Conservation (phyloP, 2,888 invertebrate species). For the Chironomus riparius region DNA sequence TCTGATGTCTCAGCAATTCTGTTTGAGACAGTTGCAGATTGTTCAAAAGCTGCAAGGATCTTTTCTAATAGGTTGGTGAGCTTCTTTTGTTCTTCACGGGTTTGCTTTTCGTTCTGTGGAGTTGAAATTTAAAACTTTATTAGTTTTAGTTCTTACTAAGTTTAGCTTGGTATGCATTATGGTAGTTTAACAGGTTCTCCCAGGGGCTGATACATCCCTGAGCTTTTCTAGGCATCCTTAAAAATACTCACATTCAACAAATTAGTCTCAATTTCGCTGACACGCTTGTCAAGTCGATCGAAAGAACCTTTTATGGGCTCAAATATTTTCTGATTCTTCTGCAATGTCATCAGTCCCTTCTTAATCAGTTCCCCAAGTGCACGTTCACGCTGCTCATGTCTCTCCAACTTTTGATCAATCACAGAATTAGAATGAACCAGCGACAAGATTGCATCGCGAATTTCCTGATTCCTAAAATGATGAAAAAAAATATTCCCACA, state of each 20-base stretch:
- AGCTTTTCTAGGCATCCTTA: too few relatives aligned
- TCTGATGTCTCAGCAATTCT: slow-evolving; percentile 36
- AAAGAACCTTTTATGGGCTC: slow-evolving; percentile 63
- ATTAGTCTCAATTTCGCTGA: slow-evolving; percentile 65
- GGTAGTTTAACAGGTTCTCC: too few relatives aligned
- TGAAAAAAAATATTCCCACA: neutral
- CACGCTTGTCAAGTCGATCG: slow-evolving; percentile 61
- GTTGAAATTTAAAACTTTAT: neutral
- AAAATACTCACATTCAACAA: slow-evolving; percentile 51
- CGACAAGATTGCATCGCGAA: slow-evolving; percentile 69
- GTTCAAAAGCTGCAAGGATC: slow-evolving; percentile 9
- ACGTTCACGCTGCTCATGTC: slow-evolving; percentile 74
- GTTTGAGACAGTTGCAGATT: slow-evolving; percentile 32
- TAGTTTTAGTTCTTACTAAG: neutral
- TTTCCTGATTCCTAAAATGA: slow-evolving; percentile 53
- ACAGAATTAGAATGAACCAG: slow-evolving; percentile 70
- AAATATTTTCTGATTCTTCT: slow-evolving; percentile 60
- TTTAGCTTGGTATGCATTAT: too few relatives aligned
- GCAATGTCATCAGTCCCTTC: slow-evolving; percentile 58
- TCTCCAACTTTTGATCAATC: slow-evolving; percentile 71
- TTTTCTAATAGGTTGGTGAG: slow-evolving; percentile 5
- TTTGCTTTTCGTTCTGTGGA: slow-evolving; percentile 14
- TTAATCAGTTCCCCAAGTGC: slow-evolving; percentile 70
- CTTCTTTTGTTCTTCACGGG: slow-evolving; percentile 1
- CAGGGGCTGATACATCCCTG: too few relatives aligned